These are phyloP conservation scores for Cheirogaleus major DNA, from an alignment of 2,797 vertebrate genomes.

Conservation along the genomic window DNA sequence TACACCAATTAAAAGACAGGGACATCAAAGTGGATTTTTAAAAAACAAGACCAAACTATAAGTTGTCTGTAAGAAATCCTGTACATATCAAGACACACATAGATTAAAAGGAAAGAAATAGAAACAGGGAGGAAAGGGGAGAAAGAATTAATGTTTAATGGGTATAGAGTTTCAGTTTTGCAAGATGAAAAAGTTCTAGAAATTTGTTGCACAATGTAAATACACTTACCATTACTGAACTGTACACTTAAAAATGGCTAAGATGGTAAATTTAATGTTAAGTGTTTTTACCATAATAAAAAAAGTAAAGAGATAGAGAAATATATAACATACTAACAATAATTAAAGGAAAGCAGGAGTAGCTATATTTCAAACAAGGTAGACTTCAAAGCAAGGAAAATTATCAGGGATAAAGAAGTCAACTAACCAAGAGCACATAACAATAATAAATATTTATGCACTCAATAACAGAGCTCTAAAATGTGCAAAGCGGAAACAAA, in stretches of 20 bases:
- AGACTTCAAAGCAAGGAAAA: conserved; percentile 19
- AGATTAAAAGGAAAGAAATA: not conserved
- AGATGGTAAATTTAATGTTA: not conserved
- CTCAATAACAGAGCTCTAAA: not conserved
- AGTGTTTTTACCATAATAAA: not conserved
- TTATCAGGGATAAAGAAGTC: not conserved
- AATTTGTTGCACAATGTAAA: not conserved
- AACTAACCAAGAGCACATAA: not conserved
- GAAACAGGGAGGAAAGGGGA: not conserved
- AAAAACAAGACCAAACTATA: not conserved
- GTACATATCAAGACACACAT: not conserved
- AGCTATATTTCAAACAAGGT: not conserved
- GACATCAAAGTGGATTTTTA: not conserved
- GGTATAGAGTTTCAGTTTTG: not conserved
- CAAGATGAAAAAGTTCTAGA: not conserved
- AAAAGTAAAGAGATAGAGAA: conserved; percentile 8
- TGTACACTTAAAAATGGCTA: not conserved
- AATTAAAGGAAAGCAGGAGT: not conserved
- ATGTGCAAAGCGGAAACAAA: not conserved
- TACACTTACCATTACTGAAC: not conserved
- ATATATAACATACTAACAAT: not conserved
- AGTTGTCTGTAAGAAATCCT: not conserved
- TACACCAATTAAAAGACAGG: not conserved
- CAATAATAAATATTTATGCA: not conserved
- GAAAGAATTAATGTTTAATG: not conserved